Base-by-base conservation (phyloP, 2,888 invertebrate genomes). In the Bembecia ichneumoniformis region DNA sequence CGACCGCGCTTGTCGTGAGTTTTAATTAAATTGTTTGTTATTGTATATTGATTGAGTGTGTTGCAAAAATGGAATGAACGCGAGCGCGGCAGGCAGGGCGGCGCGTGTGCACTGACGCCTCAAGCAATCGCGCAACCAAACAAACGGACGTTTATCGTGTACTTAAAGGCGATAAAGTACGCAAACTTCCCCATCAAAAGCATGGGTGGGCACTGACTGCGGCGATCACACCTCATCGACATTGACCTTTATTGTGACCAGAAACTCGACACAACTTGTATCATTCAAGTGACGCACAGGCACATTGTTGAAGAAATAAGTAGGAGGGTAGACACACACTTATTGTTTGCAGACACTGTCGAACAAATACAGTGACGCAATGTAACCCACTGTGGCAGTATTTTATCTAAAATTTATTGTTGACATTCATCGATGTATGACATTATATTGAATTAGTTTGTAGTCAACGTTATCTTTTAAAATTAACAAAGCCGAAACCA, bases 101-200 rank as follows among this genome's bases (percentile, higher is more conserved):
- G 47, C 47, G 44, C 45, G 13, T 16, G 44, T 11, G 11, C 44
- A 17, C 17, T 15, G 51, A 17, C 47, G 52, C 45, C 43, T 36
- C 46, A 45, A 45, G 16, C 45, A 16, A 47, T 44, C 43, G 47
- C 28, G 49, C 47, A 36, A 43, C 43, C 45, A 17, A 17, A 35
- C 68, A 54, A 52, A 53, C 69, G 66, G 7, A 63, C 68, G 76
- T 77, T 79, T 78, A 78, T 76, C 73, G 66, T 71, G 71, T 66
- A 62, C 70, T 76, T 77, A 82, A 83, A 28, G 9, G 7, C 28
- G 28, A 83, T 78, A 63, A 28, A 77, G 62, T 64, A 74, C 62
- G 68, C 74, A 77, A 77, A 81, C 79, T 77, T 71, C 74, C 76
- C 67, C 58, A 54, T 60, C 56, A 51, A 68, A 28, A 66, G 64